Conservation (phyloP, 2,888 invertebrate genomes). For the Cerastis rubricosa region DNA sequence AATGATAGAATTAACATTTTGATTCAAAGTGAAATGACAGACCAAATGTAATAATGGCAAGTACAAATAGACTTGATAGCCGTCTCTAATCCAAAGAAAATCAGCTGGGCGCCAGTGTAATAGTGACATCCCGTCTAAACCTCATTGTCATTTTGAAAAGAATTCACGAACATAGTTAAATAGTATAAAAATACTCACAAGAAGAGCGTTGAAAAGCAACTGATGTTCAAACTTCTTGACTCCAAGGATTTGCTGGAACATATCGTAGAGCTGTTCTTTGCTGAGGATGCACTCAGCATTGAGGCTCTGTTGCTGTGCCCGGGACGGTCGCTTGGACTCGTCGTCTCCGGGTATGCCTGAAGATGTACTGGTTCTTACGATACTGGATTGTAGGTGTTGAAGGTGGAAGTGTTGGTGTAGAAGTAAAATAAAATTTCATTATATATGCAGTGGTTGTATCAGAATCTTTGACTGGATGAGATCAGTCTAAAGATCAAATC, state of each 20-base stretch:
- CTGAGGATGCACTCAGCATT: slow-evolving; percentile 98
- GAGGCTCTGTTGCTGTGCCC: slow-evolving; percentile 96
- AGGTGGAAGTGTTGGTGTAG: not conserved
- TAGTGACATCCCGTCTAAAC: not conserved
- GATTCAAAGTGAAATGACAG: not conserved
- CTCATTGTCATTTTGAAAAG: not conserved
- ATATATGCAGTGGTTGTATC: not conserved
- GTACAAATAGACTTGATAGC: not conserved
- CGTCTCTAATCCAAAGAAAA: not conserved
- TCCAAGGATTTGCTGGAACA: slow-evolving; percentile 99
- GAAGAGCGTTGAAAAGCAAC: slow-evolving; percentile 98
- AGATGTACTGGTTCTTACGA: slow-evolving; percentile 41
- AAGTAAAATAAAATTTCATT: not conserved
- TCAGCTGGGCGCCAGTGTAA: not conserved
- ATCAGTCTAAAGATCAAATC: not conserved
- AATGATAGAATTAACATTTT: slow-evolving; percentile 2
- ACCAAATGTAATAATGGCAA: not conserved
- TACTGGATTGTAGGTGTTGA: slow-evolving; percentile 1
- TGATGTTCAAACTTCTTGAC: slow-evolving; percentile 99
- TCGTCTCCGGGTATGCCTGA: slow-evolving; percentile 94
- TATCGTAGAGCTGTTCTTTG: slow-evolving; percentile 99
- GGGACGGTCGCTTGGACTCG: slow-evolving; percentile 95
- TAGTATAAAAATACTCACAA: slow-evolving; percentile 74
- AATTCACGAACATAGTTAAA: not conserved
- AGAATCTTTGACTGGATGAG: slow-evolving; percentile 5